Percentiles rank a stretch among this genome's conserved stretches.
Conservation (phyloP, 2,888 invertebrate species). For the Hemaris fuciformis region DNA sequence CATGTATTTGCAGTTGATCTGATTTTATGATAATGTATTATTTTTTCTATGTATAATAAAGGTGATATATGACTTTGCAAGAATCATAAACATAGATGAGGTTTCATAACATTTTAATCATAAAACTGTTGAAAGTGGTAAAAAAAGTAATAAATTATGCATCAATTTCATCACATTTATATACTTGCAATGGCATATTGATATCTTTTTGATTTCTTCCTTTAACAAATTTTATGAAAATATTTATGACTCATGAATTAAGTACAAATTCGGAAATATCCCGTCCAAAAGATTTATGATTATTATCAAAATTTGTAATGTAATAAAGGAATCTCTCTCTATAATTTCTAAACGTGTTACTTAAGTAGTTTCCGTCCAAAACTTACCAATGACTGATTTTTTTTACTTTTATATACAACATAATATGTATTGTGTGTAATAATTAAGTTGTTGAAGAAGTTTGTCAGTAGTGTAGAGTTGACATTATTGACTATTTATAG, state of each 20-base stretch:
- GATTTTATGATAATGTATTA: background rate
- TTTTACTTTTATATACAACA: slow-evolving; percentile 51
- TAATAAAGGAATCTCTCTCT: slow-evolving; percentile 48
- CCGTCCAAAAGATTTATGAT: slow-evolving; percentile 50
- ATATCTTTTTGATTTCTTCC: background rate
- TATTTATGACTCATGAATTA: background rate
- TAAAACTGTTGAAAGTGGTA: too few relatives aligned
- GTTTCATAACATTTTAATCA: too few relatives aligned
- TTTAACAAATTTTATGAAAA: background rate
- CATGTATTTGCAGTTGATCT: too few relatives aligned
- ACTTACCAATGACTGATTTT: slow-evolving; percentile 75
- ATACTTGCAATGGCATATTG: background rate
- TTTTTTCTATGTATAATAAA: background rate
- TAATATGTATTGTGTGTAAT: slow-evolving; percentile 54
- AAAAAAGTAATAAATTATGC: too few relatives aligned
- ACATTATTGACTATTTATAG: slow-evolving; percentile 57
- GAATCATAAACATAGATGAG: too few relatives aligned
- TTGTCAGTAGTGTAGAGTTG: slow-evolving; percentile 46
- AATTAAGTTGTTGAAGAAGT: slow-evolving; percentile 58
- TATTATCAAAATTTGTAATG: slow-evolving; percentile 25
- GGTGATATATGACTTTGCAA: background rate
- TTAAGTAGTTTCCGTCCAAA: slow-evolving; percentile 80
- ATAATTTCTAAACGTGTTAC: slow-evolving; percentile 58
- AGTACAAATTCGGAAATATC: slow-evolving; percentile 40
- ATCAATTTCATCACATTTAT: too few relatives aligned